phyloP scores from a whole-genome alignment of 2,113 vertebrate species.

The Phasianus colchicus region DNA sequence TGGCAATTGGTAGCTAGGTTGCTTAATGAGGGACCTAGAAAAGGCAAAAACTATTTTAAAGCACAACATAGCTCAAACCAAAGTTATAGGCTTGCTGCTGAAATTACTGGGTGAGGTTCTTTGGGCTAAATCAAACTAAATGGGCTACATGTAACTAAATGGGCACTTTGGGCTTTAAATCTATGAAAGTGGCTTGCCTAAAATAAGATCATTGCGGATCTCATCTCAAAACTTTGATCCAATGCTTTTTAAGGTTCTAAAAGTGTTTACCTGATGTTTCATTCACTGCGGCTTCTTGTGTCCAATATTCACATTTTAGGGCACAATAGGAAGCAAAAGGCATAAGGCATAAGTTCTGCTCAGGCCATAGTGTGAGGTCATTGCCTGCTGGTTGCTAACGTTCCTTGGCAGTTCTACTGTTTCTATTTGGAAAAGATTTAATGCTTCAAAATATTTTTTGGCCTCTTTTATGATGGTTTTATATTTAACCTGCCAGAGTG shows the following conservation, averaged over 20 bases:
- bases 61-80: constrained; percentile 17
- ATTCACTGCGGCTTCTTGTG: not conserved
- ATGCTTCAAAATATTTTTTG: not conserved
- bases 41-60: constrained; percentile 53
- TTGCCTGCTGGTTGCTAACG: not conserved
- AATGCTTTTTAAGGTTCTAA: not conserved
- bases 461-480: not conserved
- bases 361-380: too few species aligned
- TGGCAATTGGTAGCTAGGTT: constrained; percentile 9
- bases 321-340: not conserved
- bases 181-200: constrained; percentile 22
- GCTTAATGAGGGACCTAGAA: constrained; percentile 35
- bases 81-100: constrained; percentile 56
- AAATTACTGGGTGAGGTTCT: constrained; percentile 70
- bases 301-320: not conserved
- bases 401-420: not conserved
- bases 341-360: not conserved
- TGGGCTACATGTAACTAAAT: not conserved
- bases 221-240: not conserved
- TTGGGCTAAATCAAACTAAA: constrained; percentile 28
- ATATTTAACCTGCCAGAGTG: not conserved
- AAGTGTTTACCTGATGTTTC: not conserved
- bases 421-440: not conserved
- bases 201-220: constrained; percentile 29
- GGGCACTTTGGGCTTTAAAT: constrained; percentile 4